These are phyloP conservation scores for Ptyas mucosa DNA, from an alignment of 2,113 vertebrate species.

Conservation along the genomic window DNA sequence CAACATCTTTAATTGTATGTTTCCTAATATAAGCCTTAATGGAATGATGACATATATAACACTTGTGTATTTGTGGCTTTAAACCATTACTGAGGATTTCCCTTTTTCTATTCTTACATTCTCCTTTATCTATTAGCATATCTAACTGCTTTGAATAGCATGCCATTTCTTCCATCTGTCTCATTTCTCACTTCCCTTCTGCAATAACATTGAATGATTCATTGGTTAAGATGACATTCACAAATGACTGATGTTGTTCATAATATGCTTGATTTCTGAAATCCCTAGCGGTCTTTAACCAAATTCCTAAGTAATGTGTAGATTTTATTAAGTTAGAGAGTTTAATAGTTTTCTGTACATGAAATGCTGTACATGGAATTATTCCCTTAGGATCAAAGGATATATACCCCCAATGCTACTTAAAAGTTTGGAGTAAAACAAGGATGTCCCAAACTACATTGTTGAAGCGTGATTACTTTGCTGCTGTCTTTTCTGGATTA, in stretches of 20 bases:
- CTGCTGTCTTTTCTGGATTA: not conserved
- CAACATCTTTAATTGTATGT: not conserved
- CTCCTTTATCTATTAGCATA: not conserved
- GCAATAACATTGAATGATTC: not conserved
- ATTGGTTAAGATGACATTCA: not conserved
- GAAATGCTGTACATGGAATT: not conserved
- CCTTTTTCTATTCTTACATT: not conserved
- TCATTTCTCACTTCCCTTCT: not conserved
- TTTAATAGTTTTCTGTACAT: not conserved
- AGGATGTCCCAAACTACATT: not conserved
- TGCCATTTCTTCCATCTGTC: not conserved
- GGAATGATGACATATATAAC: not conserved
- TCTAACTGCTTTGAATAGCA: not conserved
- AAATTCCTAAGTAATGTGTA: not conserved
- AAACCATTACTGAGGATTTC: not conserved
- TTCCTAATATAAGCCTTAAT: not conserved
- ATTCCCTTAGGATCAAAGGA: not conserved
- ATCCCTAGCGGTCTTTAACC: not conserved
- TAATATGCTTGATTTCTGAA: not conserved
- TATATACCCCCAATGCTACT: not conserved
- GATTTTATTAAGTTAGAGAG: not conserved
- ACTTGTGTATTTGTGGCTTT: not conserved
- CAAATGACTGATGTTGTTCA: not conserved
- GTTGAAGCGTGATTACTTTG: not conserved
- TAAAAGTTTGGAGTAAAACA: not conserved